Conservation (phyloP, 2,797 vertebrate genomes). For the Helicolenus hilgendorfi region DNA sequence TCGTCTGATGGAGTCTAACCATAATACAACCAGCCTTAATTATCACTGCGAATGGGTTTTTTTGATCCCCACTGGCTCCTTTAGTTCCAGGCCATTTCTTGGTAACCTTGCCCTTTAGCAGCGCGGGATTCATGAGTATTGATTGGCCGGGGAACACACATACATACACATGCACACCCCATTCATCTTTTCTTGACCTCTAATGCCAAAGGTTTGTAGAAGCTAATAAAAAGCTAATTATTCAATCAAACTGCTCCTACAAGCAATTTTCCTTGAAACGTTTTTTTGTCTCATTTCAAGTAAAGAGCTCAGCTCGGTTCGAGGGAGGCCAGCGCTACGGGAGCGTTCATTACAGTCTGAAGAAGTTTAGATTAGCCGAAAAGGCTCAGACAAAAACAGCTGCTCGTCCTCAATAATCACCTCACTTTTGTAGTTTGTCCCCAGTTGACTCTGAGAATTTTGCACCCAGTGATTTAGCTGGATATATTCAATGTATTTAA, state of each 20-base stretch:
- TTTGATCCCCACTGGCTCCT: slow-evolving; percentile 12
- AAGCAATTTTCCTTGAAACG: slow-evolving; percentile 63
- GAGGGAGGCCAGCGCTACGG: slow-evolving; percentile 16
- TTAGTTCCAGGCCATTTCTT: slow-evolving; percentile 19
- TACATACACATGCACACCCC: slow-evolving; percentile 9
- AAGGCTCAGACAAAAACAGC: slow-evolving; percentile 46
- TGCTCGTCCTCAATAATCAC: slow-evolving; percentile 54
- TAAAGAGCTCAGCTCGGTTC: slow-evolving; percentile 28
- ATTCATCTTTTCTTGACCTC: slow-evolving; percentile 80
- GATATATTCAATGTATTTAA: slow-evolving; percentile 39
- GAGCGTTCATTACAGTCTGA: slow-evolving; percentile 53
- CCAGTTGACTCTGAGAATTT: slow-evolving; percentile 16
- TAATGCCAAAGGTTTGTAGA: slow-evolving; percentile 75
- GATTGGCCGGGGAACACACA: slow-evolving; percentile 58
- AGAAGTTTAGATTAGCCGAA: slow-evolving; percentile 50
- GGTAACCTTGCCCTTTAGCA: slow-evolving; percentile 59
- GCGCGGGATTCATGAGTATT: slow-evolving; percentile 73
- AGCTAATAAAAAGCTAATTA: slow-evolving; percentile 82
- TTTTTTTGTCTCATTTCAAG: slow-evolving; percentile 49
- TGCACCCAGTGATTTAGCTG: slow-evolving; percentile 11
- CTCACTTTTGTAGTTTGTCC: slow-evolving; percentile 37
- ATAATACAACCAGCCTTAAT: slow-evolving; percentile 44
- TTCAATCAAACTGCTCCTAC: slow-evolving; percentile 73
- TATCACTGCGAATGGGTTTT: slow-evolving; percentile 17
- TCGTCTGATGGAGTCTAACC: neutral